Percentiles rank a stretch among this genome's conserved stretches.
Conservation (phyloP, 2,888 invertebrate genomes). For the Lepidocyrtoides sp. region DNA sequence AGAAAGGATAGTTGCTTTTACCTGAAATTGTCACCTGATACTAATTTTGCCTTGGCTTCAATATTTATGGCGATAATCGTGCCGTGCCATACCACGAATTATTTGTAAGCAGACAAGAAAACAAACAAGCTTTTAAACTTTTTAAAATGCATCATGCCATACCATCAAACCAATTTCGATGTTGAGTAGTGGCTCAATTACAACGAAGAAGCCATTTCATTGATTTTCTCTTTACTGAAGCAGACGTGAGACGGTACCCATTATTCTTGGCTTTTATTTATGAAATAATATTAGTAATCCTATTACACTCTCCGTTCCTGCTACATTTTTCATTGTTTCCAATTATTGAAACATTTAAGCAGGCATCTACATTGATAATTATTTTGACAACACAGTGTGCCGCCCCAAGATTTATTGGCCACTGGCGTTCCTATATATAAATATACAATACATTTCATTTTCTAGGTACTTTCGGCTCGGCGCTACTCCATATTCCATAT, state of each 20-base stretch:
- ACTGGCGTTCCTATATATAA: conserved; percentile 46
- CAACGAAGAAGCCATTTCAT: neutral
- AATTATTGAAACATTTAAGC: conserved; percentile 73
- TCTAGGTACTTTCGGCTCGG: too few species aligned
- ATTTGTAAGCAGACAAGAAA: neutral
- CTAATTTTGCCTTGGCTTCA: conserved; percentile 29
- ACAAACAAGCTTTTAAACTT: neutral
- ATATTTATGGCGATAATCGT: conserved; percentile 5
- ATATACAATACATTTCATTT: too few species aligned
- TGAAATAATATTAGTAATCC: too few species aligned
- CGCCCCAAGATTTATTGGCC: conserved; percentile 76
- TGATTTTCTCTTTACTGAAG: neutral
- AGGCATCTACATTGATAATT: conserved; percentile 78
- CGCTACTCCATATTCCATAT: too few species aligned
- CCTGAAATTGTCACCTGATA: conserved; percentile 28
- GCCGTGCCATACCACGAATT: neutral
- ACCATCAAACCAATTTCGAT: too few species aligned
- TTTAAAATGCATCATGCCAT: too few species aligned
- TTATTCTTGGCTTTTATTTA: too few species aligned
- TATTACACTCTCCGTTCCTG: conserved; percentile 44
- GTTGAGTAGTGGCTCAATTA: too few species aligned
- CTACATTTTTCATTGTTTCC: conserved; percentile 46
- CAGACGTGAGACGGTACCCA: neutral
- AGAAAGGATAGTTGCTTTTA: neutral
- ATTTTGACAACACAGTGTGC: conserved; percentile 74